phyloP scores from a whole-genome alignment of 64 coral and sea anemone species.

The Stichodactyla mertensii region DNA sequence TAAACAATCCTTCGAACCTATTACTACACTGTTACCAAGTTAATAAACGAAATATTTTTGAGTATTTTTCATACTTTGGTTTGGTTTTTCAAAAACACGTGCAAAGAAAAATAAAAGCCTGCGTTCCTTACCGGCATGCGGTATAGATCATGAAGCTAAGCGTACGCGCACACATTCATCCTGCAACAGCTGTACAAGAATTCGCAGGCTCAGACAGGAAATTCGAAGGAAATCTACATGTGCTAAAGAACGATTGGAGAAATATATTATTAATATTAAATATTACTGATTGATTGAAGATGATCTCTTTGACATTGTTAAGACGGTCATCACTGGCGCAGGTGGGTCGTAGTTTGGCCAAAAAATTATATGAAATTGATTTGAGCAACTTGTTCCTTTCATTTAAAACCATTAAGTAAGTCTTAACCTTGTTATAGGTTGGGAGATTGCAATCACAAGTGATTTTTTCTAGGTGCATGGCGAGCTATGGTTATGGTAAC shows the following conservation, averaged over 20 bases:
- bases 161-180: not conserved
- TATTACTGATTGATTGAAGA: not conserved
- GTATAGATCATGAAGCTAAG: not conserved
- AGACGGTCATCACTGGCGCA: not conserved
- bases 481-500: not conserved
- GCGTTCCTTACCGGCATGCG: not conserved
- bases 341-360: not conserved
- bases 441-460: not conserved
- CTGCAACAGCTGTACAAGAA: not conserved
- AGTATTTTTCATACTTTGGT: not conserved
- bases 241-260: not conserved
- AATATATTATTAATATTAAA: not conserved
- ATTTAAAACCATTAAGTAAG: not conserved
- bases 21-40: not conserved
- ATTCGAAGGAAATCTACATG: not conserved
- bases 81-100: not conserved
- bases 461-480: conserved; percentile 2
- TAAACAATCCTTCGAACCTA: not conserved
- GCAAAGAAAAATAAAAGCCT: conserved; percentile 11
- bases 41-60: not conserved
- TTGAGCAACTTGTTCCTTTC: not conserved
- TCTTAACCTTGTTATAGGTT: not conserved
- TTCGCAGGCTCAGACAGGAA: not conserved
- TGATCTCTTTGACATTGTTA: not conserved
- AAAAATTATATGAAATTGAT: not conserved